phyloP scores from a whole-genome alignment of 30 jellyfish, hydroid and myxozoan genomes.

The Clytia hemisphaerica region DNA sequence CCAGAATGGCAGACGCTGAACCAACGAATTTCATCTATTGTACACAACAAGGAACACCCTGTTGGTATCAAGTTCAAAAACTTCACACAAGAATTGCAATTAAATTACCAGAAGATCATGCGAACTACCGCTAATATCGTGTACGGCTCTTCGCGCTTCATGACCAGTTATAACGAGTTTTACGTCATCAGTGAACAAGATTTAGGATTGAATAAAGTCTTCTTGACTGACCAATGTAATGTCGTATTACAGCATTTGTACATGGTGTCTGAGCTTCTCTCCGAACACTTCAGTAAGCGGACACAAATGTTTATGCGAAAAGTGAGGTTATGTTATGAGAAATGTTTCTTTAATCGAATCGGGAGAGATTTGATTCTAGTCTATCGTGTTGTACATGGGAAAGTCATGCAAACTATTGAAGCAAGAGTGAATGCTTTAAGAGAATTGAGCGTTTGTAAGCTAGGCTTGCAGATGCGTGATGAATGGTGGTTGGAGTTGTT shows the following conservation, averaged over 20 bases:
- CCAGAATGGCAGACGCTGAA: conserved; percentile 84
- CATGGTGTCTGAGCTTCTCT: conserved; percentile 12
- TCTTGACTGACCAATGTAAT: conserved; percentile 22
- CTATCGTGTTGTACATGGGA: conserved; percentile 63
- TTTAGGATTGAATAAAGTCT: conserved; percentile 23
- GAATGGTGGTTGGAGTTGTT: conserved; percentile 93
- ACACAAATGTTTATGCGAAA: conserved; percentile 54
- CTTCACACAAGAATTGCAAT: conserved; percentile 24
- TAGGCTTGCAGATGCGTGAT: conserved; percentile 78
- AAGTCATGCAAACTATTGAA: conserved; percentile 46
- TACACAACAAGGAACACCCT: conserved; percentile 50
- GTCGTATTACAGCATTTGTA: conserved; percentile 42
- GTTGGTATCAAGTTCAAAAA: conserved; percentile 39
- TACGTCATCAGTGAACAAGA: conserved; percentile 35
- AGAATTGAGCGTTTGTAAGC: conserved; percentile 47
- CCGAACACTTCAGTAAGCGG: conserved; percentile 32
- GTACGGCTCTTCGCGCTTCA: conserved; percentile 7
- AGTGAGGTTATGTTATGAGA: conserved; percentile 73
- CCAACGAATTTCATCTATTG: conserved; percentile 56
- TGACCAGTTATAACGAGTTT: conserved; percentile 46
- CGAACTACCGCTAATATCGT: conserved; percentile 45
- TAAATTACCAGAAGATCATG: conserved; percentile 32
- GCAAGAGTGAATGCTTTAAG: conserved; percentile 39
- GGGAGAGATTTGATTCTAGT: conserved; percentile 46
- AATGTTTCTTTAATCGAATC: conserved; percentile 47